These are phyloP conservation scores for Amyelois transitella DNA, from an alignment of 1,140 invertebrate genomes.

Conservation along the genomic window DNA sequence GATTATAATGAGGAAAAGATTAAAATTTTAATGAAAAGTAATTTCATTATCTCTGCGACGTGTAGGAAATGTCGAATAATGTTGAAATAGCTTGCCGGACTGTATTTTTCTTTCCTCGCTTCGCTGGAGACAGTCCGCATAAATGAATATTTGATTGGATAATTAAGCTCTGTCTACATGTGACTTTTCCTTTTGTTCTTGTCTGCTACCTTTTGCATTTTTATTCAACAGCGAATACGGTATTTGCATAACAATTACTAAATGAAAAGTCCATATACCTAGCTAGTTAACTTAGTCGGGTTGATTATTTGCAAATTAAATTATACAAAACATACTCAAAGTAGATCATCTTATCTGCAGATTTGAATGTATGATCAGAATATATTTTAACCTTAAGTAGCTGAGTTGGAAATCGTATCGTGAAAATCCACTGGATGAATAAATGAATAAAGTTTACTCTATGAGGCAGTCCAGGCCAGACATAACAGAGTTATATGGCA, in stretches of 20 bases:
- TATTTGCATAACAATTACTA: neutral
- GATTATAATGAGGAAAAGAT: neutral
- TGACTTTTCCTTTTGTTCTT: constrained; percentile 2
- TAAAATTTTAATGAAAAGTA: neutral
- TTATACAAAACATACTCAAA: too few species aligned
- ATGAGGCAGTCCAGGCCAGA: neutral
- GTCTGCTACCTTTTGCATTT: neutral
- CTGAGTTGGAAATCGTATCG: too few species aligned
- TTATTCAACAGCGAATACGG: neutral
- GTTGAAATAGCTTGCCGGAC: neutral
- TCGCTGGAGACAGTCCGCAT: constrained; percentile 25
- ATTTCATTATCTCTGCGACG: neutral
- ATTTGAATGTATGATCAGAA: too few species aligned
- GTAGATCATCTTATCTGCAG: too few species aligned
- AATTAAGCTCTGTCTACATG: constrained; percentile 31
- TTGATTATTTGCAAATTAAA: too few species aligned
- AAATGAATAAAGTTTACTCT: neutral
- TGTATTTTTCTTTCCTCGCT: constrained; percentile 21
- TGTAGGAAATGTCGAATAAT: neutral
- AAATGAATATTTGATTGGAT: constrained; percentile 62
- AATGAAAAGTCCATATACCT: neutral
- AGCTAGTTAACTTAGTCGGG: neutral
- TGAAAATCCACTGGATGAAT: neutral
- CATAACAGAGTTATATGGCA: neutral
- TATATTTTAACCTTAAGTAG: too few species aligned